Conservation (phyloP, 2,888 invertebrate species). For the Perizoma affinitatum region DNA sequence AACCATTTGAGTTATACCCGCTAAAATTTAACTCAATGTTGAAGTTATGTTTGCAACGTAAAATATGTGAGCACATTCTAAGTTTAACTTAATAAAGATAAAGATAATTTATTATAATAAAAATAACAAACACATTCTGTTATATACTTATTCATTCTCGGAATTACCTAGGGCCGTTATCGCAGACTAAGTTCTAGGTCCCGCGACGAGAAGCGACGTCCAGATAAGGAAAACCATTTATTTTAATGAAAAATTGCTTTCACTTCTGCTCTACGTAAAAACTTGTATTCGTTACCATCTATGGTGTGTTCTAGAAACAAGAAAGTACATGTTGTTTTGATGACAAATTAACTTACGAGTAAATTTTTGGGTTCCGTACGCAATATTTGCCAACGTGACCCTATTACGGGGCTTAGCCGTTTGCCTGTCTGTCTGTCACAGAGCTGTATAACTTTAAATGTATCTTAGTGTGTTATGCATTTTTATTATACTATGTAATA, state of each 20-base stretch:
- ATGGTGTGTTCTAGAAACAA: conserved; percentile 45
- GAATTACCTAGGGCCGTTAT: conserved; percentile 31
- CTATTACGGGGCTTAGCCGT: too few relatives aligned
- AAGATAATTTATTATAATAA: too few relatives aligned
- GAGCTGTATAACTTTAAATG: too few relatives aligned
- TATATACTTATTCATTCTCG: neutral
- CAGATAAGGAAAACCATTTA: conserved; percentile 61
- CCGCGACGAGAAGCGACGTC: conserved; percentile 43
- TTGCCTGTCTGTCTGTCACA: too few relatives aligned
- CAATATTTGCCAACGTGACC: too few relatives aligned
- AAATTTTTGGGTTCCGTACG: too few relatives aligned
- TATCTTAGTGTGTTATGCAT: too few relatives aligned
- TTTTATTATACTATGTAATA: too few relatives aligned
- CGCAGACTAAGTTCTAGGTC: conserved; percentile 36
- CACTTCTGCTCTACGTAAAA: conserved; percentile 44
- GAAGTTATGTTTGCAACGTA: too few relatives aligned
- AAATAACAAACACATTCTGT: too few relatives aligned
- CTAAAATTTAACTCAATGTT: conserved; percentile 3
- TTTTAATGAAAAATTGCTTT: conserved; percentile 62
- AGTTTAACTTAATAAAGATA: too few relatives aligned
- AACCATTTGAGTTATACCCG: conserved; percentile 3
- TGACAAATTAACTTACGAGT: conserved; percentile 7
- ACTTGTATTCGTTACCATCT: conserved; percentile 41
- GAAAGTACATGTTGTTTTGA: conserved; percentile 34
- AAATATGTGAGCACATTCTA: too few relatives aligned